A percentile compares a stretch with the other conserved stretches of the same genome.
phyloP scores from a whole-genome alignment of 2,888 invertebrate genomes.

The Dynastes grantii region DNA sequence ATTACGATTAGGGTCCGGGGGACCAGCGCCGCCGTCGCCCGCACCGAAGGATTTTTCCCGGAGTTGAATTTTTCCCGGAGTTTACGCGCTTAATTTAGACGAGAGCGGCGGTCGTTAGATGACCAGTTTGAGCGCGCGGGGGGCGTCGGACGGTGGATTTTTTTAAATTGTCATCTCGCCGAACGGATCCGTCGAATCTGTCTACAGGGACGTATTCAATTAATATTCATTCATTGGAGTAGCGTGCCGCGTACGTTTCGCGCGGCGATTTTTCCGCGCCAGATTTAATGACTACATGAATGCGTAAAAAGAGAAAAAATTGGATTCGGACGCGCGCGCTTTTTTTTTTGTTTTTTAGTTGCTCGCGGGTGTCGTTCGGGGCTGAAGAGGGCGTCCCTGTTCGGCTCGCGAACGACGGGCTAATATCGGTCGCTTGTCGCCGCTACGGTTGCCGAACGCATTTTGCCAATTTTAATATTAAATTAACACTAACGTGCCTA shows the following conservation, averaged over 20 bases:
- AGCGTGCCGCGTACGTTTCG: conserved; percentile 54
- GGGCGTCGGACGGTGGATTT: not conserved
- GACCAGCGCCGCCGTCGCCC: not conserved
- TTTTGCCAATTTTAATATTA: conserved; percentile 34
- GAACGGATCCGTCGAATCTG: conserved; percentile 65
- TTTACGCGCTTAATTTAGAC: conserved; percentile 18
- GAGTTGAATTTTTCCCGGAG: conserved; percentile 25
- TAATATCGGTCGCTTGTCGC: not conserved
- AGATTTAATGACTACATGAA: conserved; percentile 34
- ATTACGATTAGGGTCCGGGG: conserved; percentile 62
- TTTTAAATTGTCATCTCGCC: conserved; percentile 44
- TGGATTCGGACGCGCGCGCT: conserved; percentile 22
- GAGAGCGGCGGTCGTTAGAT: not conserved
- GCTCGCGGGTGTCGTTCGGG: conserved; percentile 15
- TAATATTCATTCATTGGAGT: conserved; percentile 65
- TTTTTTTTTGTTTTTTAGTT: conserved; percentile 6
- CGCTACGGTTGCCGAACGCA: not conserved
- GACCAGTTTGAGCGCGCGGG: not conserved
- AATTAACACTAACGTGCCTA: not conserved
- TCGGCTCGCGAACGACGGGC: not conserved
- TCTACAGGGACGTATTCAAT: conserved; percentile 68
- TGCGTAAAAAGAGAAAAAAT: conserved; percentile 34
- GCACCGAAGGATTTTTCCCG: conserved; percentile 22
- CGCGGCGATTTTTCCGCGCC: conserved; percentile 34
- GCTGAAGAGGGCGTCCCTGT: conserved; percentile 1